Conservation (phyloP, 53 echinoderm and acorn worm genomes). For the Pentamera pediparva region DNA sequence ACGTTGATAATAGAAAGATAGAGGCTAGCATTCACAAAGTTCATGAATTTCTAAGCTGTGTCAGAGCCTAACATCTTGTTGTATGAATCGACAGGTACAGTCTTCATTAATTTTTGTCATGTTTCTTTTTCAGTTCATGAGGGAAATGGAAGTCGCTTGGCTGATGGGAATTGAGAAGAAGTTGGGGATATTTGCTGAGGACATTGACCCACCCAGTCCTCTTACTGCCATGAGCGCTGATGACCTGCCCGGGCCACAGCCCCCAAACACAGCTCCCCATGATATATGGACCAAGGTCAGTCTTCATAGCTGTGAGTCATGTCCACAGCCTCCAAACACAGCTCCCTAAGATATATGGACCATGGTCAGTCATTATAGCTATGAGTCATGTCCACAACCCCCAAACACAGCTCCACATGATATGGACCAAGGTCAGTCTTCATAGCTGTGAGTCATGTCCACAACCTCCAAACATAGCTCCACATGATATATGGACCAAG, state of each 20-base stretch:
- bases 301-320: too few species aligned
- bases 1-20: neutral
- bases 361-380: too few species aligned
- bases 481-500: too few species aligned
- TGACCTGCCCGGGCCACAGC: conserved; percentile 66
- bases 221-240: conserved; percentile 73
- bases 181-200: conserved; percentile 73
- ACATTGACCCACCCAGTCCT: conserved; percentile 62
- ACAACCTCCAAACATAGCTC: too few species aligned
- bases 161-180: conserved; percentile 81
- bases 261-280: conserved; percentile 83
- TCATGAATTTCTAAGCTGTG: neutral
- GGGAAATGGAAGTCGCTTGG: conserved; percentile 96
- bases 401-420: conserved; percentile 79
- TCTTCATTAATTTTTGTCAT: neutral
- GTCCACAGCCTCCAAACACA: too few species aligned
- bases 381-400: conserved; percentile 64
- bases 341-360: too few species aligned
- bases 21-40: neutral
- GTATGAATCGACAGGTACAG: neutral
- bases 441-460: too few species aligned
- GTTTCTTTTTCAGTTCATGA: conserved; percentile 55
- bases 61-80: neutral
- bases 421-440: too few species aligned
- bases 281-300: conserved; percentile 89